Percentiles rank a stretch among this genome's conserved stretches.
Conservation (phyloP, 2,888 invertebrate genomes). For the Meteorus colon region DNA sequence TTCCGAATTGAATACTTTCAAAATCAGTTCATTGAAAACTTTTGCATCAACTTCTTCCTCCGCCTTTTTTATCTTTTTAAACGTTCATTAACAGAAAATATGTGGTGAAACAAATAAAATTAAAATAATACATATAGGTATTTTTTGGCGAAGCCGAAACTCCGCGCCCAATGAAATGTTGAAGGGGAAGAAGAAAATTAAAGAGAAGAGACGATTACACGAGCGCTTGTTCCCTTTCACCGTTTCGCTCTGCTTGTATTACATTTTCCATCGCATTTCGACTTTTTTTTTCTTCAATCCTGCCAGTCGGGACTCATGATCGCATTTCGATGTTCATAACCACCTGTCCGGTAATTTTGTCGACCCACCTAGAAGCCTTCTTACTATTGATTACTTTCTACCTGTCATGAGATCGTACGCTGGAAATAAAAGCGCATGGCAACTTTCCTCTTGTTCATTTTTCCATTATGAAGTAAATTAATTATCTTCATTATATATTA, state of each 20-base stretch:
- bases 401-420: background rate
- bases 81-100: background rate
- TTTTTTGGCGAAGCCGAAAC: no score
- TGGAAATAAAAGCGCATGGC: background rate
- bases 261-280: no score
- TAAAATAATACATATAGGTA: no score
- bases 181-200: background rate
- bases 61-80: background rate
- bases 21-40: background rate
- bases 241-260: no score
- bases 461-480: no score
- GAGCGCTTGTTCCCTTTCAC: no score
- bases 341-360: slow-evolving; percentile 2
- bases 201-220: no score
- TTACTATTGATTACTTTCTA: background rate
- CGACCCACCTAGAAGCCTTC: background rate
- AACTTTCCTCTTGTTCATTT: background rate
- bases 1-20: background rate
- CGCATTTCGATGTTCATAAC: background rate
- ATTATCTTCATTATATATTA: no score
- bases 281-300: no score
- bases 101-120: no score
- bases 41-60: background rate
- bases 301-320: background rate
- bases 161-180: background rate